phyloP scores from a whole-genome alignment of 1,140 invertebrate genomes.

The Drosophila bocki region DNA sequence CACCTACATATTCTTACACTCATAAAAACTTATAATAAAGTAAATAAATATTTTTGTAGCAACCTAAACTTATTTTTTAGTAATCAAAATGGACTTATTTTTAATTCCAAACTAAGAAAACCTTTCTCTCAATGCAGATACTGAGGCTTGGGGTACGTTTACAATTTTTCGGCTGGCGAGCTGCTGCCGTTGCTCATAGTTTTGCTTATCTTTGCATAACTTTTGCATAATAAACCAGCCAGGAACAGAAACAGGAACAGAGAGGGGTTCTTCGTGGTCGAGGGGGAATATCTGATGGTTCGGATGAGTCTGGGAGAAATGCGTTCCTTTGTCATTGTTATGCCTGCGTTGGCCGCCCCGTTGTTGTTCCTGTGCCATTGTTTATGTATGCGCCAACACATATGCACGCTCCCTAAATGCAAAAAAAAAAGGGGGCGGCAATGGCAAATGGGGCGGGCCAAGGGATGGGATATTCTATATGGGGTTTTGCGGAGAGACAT shows the following conservation, averaged over 20 bases:
- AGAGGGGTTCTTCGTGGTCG: not conserved
- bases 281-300: slow-evolving; percentile 36
- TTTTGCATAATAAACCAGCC: slow-evolving; percentile 84
- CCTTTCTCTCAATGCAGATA: slow-evolving; percentile 6
- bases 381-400: slow-evolving; percentile 82
- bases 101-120: too few relatives aligned
- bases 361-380: slow-evolving; percentile 69
- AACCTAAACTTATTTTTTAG: not conserved
- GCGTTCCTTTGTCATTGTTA: slow-evolving; percentile 81
- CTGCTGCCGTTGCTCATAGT: slow-evolving; percentile 81
- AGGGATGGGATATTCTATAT: slow-evolving; percentile 40
- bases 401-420: slow-evolving; percentile 58
- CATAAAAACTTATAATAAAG: not conserved
- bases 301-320: slow-evolving; percentile 37
- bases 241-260: slow-evolving; percentile 48
- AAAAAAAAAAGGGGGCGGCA: slow-evolving; percentile 9
- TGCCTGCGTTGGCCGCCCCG: slow-evolving; percentile 46
- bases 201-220: slow-evolving; percentile 84
- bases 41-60: not conserved
- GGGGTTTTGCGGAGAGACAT: slow-evolving; percentile 43
- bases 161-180: slow-evolving; percentile 72
- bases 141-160: slow-evolving; percentile 27
- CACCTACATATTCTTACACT: not conserved
- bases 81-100: not conserved
- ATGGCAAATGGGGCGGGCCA: slow-evolving; percentile 7